A percentile compares a stretch with the other conserved stretches of the same genome.
Evolutionary conservation across 2,113 vertebrate species (phyloP).

Genomic region (Machaerirhynchus nigripectus): DNA sequence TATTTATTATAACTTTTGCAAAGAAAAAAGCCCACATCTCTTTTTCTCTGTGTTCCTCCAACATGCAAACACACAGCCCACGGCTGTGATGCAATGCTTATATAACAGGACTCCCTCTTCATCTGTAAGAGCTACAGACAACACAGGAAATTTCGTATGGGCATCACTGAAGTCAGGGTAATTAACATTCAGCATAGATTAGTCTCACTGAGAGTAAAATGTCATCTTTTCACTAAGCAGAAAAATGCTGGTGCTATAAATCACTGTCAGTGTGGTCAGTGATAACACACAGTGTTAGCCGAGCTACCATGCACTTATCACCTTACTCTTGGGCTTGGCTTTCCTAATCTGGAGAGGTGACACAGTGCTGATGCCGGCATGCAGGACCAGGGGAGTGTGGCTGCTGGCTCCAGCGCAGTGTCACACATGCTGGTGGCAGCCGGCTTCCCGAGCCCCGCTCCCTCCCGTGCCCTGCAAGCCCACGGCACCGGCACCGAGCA

Average conservation of each 20-base stretch:
- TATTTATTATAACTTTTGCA: neutral
- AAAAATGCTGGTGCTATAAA: neutral
- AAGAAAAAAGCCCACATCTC: neutral
- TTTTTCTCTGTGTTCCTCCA: neutral
- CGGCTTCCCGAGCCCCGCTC: neutral
- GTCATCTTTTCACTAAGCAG: neutral
- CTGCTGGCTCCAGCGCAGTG: neutral
- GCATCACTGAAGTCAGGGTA: neutral
- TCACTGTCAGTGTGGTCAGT: accelerated
- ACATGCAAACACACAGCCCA: neutral
- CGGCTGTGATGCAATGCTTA: neutral
- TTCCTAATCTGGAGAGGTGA: neutral
- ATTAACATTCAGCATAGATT: neutral
- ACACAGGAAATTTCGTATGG: neutral
- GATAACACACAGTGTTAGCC: neutral
- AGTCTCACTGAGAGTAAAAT: neutral
- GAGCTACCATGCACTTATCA: neutral
- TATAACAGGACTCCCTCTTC: neutral
- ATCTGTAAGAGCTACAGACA: neutral
- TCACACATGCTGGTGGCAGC: accelerated
- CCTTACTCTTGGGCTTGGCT: neutral
- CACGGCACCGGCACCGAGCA: neutral
- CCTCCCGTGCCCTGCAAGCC: accelerated
- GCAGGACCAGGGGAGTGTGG: neutral
- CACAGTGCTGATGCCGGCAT: neutral